Conservation (phyloP, 2,888 invertebrate species). For the Petrolisthes manimaculis region DNA sequence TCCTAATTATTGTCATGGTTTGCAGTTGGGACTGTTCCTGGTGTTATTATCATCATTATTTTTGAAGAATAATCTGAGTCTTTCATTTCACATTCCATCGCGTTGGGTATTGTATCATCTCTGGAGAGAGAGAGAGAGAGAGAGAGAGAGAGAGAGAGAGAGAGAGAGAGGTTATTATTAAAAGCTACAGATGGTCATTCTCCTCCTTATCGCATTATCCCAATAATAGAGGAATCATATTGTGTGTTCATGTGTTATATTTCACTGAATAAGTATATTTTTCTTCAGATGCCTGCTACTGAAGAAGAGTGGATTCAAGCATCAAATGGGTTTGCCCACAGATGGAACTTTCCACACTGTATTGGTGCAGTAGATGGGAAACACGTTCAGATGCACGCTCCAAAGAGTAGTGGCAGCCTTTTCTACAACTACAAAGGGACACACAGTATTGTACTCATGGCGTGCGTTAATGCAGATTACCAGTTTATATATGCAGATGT, state of each 20-base stretch:
- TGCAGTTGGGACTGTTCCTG: background rate
- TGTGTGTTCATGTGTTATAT: slow-evolving; percentile 1
- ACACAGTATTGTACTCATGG: slow-evolving; percentile 28
- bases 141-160: slow-evolving; percentile 24
- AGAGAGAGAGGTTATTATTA: background rate
- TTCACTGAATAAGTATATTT: background rate
- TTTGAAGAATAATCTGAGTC: slow-evolving; percentile 18
- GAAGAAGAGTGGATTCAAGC: slow-evolving; percentile 22
- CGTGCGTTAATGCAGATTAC: slow-evolving; percentile 24
- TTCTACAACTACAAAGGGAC: slow-evolving; percentile 25
- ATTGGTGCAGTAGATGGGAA: background rate
- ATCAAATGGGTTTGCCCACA: slow-evolving; percentile 31
- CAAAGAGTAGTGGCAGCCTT: background rate
- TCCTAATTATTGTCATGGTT: background rate
- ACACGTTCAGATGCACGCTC: background rate
- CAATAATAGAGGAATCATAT: background rate
- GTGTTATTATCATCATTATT: slow-evolving; percentile 11
- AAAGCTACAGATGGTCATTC: background rate
- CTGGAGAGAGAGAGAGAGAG: slow-evolving; percentile 26
- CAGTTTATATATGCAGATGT: slow-evolving; percentile 23
- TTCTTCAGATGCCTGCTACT: slow-evolving; percentile 17
- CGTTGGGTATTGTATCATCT: slow-evolving; percentile 13
- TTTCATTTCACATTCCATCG: slow-evolving; percentile 31
- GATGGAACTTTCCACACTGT: too few relatives aligned
- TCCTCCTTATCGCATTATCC: background rate